Base-by-base conservation (phyloP, 2,113 vertebrate species). In the Globicephala melas region DNA sequence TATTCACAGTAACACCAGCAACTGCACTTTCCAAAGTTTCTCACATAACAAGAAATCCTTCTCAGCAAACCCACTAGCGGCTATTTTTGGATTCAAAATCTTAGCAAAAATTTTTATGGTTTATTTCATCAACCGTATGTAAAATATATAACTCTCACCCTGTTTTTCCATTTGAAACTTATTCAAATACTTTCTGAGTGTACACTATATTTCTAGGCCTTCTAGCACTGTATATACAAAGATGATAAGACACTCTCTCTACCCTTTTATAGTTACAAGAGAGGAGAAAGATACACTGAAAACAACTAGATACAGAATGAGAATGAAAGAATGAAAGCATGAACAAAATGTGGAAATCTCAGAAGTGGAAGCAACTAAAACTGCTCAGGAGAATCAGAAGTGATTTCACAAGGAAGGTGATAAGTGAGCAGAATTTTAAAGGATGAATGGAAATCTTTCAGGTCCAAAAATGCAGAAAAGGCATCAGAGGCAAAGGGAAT, bases 11-110 rank as follows among this genome's bases (percentile, higher is more conserved):
- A 44, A 84, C 41, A 74, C 81, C 65, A 67, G 79, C 67, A 55
- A 73, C 33, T 31, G 28, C 9, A 33, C n/a, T 70, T 65, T 33
- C 50, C 91, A 85, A 80, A 71, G 6, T 50, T 90, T 95, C 92
- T 94, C 71, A 77, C 12, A 6, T 50, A 80, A 68, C 68, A 92
- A 68, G 44, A 63, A 70, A 68, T 28, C 80, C 67, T 95, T 89
- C 91, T 74, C 6, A 53, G 77, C 58, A 85, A 97, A 92, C 18
- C 47, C 36, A 91, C 50, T 31, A 70, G 76, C 47, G 33, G 55
- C 82, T 95, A 55, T 58, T 91, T 84, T 85, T 21, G 77, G 33
- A 89, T 86, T 92, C 20, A 86, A 76, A 80, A 73, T 74, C n/a
- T 86, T 58, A 79, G 65, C 33, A 89, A 91, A 84, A 91, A 4